Conservation (phyloP, 2,888 invertebrate species). For the Drosophila algonquin region DNA sequence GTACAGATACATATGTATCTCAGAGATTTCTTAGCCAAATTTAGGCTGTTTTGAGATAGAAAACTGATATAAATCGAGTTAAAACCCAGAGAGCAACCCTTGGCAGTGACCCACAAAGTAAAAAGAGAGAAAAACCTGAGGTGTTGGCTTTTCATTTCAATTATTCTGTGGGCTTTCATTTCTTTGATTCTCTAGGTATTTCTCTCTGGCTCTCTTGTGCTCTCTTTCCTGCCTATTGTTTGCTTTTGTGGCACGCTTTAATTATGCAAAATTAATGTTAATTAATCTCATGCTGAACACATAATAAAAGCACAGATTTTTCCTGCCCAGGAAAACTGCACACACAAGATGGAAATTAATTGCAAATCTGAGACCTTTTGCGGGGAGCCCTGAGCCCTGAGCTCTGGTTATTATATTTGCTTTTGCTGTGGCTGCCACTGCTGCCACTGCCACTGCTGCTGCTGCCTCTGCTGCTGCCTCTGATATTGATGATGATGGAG, state of each 20-base stretch:
- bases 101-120: no score
- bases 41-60: constrained; percentile 22
- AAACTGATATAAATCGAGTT: constrained; percentile 41
- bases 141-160: not conserved
- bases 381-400: constrained; percentile 1
- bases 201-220: not conserved
- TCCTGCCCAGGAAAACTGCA: constrained; percentile 42
- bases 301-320: constrained; percentile 56
- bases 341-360: constrained; percentile 65
- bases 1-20: not conserved
- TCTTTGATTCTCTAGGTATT: constrained; percentile 29
- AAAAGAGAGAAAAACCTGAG: not conserved
- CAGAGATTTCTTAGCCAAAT: not conserved
- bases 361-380: constrained; percentile 42
- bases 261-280: constrained; percentile 81
- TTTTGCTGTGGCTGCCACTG: not conserved
- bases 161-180: constrained; percentile 1
- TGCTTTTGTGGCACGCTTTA: constrained; percentile 45
- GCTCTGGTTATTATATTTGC: not conserved
- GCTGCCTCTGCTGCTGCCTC: not conserved
- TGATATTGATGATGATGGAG: constrained; percentile 49
- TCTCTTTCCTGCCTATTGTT: constrained; percentile 2
- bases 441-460: no score
- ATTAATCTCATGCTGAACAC: constrained; percentile 70
- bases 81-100: constrained; percentile 21